Evolutionary conservation across 2,113 vertebrate genomes (phyloP).

Genomic region (Micronycteris hirsuta): DNA sequence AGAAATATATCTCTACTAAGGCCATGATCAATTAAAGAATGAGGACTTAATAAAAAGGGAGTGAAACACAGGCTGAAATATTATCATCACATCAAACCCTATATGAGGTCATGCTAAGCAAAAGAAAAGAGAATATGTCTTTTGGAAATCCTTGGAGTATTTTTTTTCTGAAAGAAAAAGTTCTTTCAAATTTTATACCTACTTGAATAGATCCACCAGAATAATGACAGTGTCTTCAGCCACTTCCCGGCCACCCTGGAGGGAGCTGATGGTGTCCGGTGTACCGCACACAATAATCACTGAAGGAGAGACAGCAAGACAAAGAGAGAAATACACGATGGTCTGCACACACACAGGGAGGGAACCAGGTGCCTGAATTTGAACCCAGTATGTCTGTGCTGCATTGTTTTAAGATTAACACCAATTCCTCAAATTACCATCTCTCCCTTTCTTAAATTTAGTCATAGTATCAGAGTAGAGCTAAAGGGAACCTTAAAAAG

Average conservation of each 20-base stretch:
- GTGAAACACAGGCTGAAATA: not conserved
- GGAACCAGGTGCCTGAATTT: not conserved
- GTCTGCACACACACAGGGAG: not conserved
- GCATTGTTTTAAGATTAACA: not conserved
- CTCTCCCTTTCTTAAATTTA: not conserved
- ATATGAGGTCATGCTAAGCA: not conserved
- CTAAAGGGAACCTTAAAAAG: not conserved
- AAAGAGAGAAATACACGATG: not conserved
- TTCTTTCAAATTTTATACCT: conserved; percentile 69
- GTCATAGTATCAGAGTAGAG: not conserved
- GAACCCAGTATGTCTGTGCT: not conserved
- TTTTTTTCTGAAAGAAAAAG: conserved; percentile 29
- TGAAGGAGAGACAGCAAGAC: conserved; percentile 70
- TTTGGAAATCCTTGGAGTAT: not conserved
- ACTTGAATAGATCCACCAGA: conserved; percentile 94
- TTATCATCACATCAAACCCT: not conserved
- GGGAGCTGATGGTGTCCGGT: conserved; percentile 62
- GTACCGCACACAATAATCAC: conserved; percentile 91
- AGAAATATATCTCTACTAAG: not conserved
- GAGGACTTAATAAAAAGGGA: not conserved
- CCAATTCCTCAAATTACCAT: not conserved
- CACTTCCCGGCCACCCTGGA: conserved; percentile 64
- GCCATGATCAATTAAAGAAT: not conserved
- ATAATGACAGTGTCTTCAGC: conserved; percentile 86
- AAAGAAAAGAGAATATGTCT: not conserved